phyloP scores from a whole-genome alignment of 2,888 invertebrate species.

The Hymenopus coronatus region DNA sequence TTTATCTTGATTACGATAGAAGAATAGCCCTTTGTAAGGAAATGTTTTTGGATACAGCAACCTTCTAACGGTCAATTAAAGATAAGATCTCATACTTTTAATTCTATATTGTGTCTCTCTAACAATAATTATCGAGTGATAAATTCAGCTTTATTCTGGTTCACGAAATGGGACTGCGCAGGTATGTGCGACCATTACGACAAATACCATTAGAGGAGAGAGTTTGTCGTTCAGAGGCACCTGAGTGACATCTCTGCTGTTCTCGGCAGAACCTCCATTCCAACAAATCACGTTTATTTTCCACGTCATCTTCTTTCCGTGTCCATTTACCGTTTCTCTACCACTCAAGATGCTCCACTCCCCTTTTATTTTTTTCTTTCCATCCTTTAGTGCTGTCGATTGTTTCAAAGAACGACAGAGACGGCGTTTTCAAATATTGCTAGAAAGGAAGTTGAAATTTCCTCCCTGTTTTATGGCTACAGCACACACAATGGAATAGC shows the following conservation, averaged over 20 bases:
- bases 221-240: neutral
- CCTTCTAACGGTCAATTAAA: no score
- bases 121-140: no score
- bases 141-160: no score
- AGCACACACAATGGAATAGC: neutral
- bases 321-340: neutral
- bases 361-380: no score
- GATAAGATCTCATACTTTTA: no score
- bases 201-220: neutral
- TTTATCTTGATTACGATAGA: no score
- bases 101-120: no score
- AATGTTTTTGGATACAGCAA: no score
- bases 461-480: neutral
- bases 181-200: no score
- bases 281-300: neutral
- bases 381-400: neutral
- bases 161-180: no score
- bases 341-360: neutral
- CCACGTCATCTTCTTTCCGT: neutral
- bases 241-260: neutral
- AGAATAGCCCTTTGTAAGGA: no score
- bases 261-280: neutral
- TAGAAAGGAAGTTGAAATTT: neutral
- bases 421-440: neutral
- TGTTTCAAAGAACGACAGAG: neutral